phyloP scores from a whole-genome alignment of 2,113 vertebrate genomes.

The Psilopogon haemacephalus region DNA sequence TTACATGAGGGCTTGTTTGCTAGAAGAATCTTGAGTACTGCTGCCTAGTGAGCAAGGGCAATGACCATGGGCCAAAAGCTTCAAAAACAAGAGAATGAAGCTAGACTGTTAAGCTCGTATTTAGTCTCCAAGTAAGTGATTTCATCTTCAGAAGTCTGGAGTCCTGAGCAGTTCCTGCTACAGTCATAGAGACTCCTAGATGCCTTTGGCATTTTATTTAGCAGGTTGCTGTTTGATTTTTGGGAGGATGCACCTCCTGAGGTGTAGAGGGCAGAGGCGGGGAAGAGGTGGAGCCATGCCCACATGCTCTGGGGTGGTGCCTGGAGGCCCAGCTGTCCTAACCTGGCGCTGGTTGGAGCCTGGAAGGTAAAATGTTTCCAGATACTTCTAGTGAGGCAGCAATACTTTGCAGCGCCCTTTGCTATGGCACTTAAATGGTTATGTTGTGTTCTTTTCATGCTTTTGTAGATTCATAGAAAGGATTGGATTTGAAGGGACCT shows the following conservation, averaged over 20 bases:
- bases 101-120: conserved; percentile 28
- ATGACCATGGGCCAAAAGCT: neutral
- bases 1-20: conserved; percentile 36
- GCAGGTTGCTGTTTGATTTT: neutral
- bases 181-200: neutral
- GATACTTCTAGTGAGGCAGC: neutral
- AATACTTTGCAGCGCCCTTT: neutral
- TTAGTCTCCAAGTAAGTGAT: conserved; percentile 36
- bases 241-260: neutral
- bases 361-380: neutral
- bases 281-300: neutral
- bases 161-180: neutral
- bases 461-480: neutral
- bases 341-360: neutral
- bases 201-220: neutral
- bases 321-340: neutral
- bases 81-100: conserved; percentile 40
- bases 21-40: conserved; percentile 14
- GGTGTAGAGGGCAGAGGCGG: neutral
- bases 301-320: neutral
- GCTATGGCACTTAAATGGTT: neutral
- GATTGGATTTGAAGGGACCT: too few relatives aligned
- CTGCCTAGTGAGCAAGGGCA: neutral
- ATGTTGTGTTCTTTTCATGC: neutral
- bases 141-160: conserved; percentile 36